These are phyloP conservation scores for Lottia scabra DNA, from an alignment of 2,888 invertebrate species.

Conservation along the genomic window DNA sequence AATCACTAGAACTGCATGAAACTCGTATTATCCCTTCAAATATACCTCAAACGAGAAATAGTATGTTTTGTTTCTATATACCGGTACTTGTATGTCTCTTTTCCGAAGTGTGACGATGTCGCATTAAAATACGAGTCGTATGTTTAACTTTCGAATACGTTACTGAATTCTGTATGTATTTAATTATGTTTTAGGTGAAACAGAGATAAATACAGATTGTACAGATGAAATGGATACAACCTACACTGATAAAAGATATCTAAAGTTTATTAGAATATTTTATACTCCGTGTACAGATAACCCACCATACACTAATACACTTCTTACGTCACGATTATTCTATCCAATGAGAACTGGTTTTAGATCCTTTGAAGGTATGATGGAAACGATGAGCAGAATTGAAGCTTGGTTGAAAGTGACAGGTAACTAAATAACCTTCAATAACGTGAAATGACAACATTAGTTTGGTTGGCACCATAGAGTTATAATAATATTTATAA, in stretches of 20 bases:
- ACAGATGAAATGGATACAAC: slow-evolving; percentile 23
- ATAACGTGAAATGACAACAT: no score
- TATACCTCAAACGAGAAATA: no score
- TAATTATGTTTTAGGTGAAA: slow-evolving; percentile 6
- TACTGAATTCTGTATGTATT: neutral
- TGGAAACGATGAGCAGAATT: slow-evolving; percentile 45
- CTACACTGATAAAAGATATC: slow-evolving; percentile 6
- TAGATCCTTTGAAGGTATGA: slow-evolving; percentile 41
- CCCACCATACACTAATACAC: slow-evolving; percentile 12
- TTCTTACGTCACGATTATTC: slow-evolving; percentile 36
- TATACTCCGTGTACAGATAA: slow-evolving; percentile 12
- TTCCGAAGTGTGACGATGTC: no score
- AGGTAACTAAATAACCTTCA: slow-evolving; percentile 24
- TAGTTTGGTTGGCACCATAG: no score
- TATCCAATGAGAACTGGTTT: slow-evolving; percentile 35
- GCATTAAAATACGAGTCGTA: no score
- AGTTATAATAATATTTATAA: no score
- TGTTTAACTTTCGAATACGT: no score
- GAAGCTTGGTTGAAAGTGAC: slow-evolving; percentile 44
- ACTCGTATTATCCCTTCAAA: no score
- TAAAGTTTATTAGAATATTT: slow-evolving; percentile 24
- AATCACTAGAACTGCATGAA: no score
- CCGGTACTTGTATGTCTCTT: no score
- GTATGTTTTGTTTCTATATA: no score
- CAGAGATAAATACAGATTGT: slow-evolving; percentile 15